phyloP scores from a whole-genome alignment of 2,888 invertebrate species.

The Lasioglossum calceatum region DNA sequence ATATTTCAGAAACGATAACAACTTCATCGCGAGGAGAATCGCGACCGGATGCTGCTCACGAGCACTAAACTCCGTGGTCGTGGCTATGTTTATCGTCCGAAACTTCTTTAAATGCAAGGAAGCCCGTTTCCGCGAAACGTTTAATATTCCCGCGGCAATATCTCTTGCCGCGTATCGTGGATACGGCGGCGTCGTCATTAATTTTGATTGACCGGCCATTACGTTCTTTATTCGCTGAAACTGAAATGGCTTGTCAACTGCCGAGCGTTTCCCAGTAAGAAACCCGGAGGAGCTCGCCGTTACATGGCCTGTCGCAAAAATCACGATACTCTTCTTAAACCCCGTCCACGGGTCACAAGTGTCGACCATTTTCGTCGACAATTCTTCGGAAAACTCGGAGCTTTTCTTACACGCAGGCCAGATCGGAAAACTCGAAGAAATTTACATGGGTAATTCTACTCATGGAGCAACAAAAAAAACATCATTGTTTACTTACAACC shows the following conservation, averaged over 20 bases:
- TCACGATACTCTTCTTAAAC: not conserved
- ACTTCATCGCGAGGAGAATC: not conserved
- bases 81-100: slow-evolving; percentile 9
- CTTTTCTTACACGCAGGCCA: too few relatives aligned
- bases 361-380: not conserved
- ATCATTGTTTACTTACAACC: too few relatives aligned
- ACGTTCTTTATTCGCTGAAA: slow-evolving; percentile 10
- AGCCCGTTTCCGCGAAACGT: slow-evolving; percentile 23
- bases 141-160: slow-evolving; percentile 25
- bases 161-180: slow-evolving; percentile 19
- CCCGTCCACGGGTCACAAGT: not conserved
- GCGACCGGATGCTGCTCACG: not conserved
- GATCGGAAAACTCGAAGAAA: too few relatives aligned
- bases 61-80: not conserved
- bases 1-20: not conserved
- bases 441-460: too few relatives aligned
- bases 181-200: slow-evolving; percentile 9
- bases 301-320: not conserved
- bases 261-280: not conserved
- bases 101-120: slow-evolving; percentile 23
- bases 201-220: slow-evolving; percentile 16
- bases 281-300: not conserved
- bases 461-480: too few relatives aligned
- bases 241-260: not conserved
- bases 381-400: not conserved